Percentiles rank a stretch among this genome's conserved stretches.
Evolutionary conservation across 1,140 invertebrate species (phyloP).

Genomic region (Agrilus planipennis): DNA sequence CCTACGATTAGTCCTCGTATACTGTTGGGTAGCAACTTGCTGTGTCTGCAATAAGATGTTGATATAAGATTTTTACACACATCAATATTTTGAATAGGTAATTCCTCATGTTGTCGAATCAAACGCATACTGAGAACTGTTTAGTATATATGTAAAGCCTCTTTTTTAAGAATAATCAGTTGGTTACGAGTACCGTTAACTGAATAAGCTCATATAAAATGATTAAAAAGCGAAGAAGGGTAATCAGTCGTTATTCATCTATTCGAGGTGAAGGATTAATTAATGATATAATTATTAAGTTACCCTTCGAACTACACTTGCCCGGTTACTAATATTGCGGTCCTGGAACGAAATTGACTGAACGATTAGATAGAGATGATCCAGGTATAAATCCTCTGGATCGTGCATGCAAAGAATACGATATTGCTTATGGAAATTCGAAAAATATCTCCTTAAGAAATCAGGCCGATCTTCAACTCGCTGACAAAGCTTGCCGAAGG

Average conservation of each 20-base stretch:
- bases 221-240: too few species aligned
- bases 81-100: too few species aligned
- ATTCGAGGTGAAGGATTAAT: too few species aligned
- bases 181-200: too few species aligned
- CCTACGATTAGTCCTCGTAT: constrained; percentile 7
- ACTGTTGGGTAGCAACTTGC: constrained; percentile 1
- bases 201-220: too few species aligned
- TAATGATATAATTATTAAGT: too few species aligned
- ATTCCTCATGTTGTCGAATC: too few species aligned
- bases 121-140: too few species aligned
- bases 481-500: constrained; percentile 29
- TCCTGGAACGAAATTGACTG: constrained; percentile 35
- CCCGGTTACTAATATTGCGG: constrained; percentile 37
- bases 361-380: constrained; percentile 33
- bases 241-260: too few species aligned
- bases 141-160: too few species aligned
- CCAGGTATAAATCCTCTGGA: constrained; percentile 35
- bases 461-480: constrained; percentile 31
- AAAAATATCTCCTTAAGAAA: constrained; percentile 29
- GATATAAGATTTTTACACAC: too few species aligned
- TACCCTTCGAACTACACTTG: constrained; percentile 37
- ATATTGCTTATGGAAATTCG: constrained; percentile 33
- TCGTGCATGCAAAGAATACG: constrained; percentile 34
- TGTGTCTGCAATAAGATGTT: constrained; percentile 2
- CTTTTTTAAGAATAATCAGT: too few species aligned